Conservation (phyloP, 2,797 vertebrate genomes). For the Darevskia nairensis region DNA sequence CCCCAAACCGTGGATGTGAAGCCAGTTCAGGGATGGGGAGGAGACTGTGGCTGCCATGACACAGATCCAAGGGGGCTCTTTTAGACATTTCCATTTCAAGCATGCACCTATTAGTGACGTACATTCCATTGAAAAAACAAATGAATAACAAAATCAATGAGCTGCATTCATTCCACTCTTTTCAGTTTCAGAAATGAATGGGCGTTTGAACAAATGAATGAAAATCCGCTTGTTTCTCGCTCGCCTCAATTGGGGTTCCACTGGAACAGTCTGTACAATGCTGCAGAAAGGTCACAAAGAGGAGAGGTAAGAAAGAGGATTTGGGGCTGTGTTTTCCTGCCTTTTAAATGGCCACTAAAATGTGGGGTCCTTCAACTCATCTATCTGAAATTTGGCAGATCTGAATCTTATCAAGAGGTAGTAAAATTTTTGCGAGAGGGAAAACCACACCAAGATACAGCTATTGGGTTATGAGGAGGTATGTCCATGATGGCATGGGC, state of each 20-base stretch:
- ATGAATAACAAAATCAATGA: neutral
- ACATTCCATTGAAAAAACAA: too few species aligned
- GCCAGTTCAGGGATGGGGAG: neutral
- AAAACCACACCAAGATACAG: too few species aligned
- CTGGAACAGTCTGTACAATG: neutral
- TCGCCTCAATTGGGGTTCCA: neutral
- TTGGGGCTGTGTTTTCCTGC: neutral
- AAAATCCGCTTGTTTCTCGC: neutral
- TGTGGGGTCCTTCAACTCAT: neutral
- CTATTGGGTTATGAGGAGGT: neutral
- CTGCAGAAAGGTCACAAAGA: neutral
- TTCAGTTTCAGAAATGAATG: neutral
- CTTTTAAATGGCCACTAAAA: neutral
- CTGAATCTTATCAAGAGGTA: neutral
- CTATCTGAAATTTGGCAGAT: neutral
- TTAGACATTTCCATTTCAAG: neutral
- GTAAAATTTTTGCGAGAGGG: too few species aligned
- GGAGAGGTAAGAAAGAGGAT: neutral
- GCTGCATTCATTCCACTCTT: neutral
- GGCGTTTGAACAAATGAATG: neutral
- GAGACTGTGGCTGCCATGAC: neutral
- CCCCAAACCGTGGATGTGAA: too few species aligned
- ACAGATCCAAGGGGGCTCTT: neutral
- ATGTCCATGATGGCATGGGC: neutral
- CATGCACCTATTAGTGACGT: neutral